Conservation (phyloP, 2,113 vertebrate species). For the Crotalus viridis region DNA sequence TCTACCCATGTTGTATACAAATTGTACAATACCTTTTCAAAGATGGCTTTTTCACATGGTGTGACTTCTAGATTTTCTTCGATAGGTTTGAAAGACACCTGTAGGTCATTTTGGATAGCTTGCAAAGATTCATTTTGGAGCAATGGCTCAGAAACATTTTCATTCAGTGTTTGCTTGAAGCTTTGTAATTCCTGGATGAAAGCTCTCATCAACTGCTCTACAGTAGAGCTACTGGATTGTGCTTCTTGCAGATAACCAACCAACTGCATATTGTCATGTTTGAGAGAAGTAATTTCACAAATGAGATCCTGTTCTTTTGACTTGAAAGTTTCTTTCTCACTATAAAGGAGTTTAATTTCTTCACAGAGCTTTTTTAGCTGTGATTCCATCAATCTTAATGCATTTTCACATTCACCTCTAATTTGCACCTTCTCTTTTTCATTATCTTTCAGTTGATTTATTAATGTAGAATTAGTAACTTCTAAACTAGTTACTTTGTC, state of each 20-base stretch:
- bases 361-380: constrained; percentile 65
- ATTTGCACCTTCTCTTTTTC: constrained; percentile 59
- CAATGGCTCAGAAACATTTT: constrained; percentile 46
- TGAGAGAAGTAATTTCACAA: constrained; percentile 50
- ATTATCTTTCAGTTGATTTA: constrained; percentile 60
- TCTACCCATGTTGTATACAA: constrained; percentile 8
- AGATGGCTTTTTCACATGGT: constrained; percentile 50
- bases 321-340: constrained; percentile 55
- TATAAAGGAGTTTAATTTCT: constrained; percentile 51
- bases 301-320: constrained; percentile 57
- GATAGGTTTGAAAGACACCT: constrained; percentile 59
- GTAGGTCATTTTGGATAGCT: constrained; percentile 50
- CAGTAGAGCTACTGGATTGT: constrained; percentile 46
- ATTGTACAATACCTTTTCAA: constrained; percentile 65
- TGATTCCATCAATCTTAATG: constrained; percentile 60
- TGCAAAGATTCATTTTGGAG: constrained; percentile 54
- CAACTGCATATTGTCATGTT: constrained; percentile 65
- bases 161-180: constrained; percentile 51
- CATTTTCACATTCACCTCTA: constrained; percentile 56
- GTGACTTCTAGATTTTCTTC: constrained; percentile 63
- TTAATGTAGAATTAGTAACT: constrained; percentile 34
- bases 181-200: constrained; percentile 60
- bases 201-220: constrained; percentile 46
- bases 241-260: constrained; percentile 60
- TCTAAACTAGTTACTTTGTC: constrained; percentile 54